A percentile compares a stretch with the other conserved stretches of the same genome.
Conservation (phyloP, 2,113 vertebrate genomes). For the Crypturellus undulatus region DNA sequence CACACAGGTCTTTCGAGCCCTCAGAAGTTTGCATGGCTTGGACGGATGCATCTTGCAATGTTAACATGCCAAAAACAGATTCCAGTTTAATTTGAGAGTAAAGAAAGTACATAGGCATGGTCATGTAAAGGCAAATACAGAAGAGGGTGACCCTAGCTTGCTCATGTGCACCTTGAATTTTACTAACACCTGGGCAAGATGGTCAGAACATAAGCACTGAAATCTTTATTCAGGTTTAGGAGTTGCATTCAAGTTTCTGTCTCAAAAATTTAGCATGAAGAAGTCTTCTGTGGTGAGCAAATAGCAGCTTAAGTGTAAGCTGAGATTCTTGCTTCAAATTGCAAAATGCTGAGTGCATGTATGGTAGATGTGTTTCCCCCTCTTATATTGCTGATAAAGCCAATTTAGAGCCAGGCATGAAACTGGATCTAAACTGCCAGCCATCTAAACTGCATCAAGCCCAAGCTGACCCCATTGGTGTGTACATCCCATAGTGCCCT, state of each 20-base stretch:
- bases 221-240: background rate
- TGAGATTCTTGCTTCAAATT: background rate
- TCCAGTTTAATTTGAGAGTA: fast-evolving
- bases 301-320: background rate
- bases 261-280: background rate
- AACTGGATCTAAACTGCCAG: no score
- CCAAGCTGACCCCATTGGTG: background rate
- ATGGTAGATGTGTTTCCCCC: background rate
- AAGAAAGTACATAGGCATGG: background rate
- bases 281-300: background rate
- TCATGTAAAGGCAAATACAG: background rate
- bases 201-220: background rate
- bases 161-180: background rate
- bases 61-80: background rate
- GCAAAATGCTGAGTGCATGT: background rate
- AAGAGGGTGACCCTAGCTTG: background rate
- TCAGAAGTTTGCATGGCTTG: background rate
- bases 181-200: background rate
- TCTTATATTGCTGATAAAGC: background rate
- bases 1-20: background rate
- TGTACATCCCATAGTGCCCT: background rate
- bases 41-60: background rate
- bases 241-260: background rate
- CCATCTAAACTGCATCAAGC: background rate
- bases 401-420: background rate